These are phyloP conservation scores for Bovichtus diacanthus DNA, from an alignment of 2,797 vertebrate species.

Conservation along the genomic window DNA sequence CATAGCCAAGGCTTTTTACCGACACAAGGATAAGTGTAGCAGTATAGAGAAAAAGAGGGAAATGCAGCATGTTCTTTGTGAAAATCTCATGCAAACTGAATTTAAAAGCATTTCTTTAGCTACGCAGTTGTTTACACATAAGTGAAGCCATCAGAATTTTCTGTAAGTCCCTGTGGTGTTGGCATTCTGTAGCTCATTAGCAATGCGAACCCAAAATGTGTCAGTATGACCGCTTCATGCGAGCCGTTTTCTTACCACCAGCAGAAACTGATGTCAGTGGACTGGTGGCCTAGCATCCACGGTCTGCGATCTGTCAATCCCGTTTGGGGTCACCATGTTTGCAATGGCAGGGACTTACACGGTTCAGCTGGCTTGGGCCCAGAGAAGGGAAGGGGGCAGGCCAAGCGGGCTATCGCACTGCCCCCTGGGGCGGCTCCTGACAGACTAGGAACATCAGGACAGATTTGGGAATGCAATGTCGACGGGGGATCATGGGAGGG, in stretches of 20 bases:
- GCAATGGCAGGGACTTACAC: slow-evolving; percentile 88
- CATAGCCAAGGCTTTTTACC: slow-evolving; percentile 75
- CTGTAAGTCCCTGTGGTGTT: background rate
- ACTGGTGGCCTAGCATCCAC: slow-evolving; percentile 84
- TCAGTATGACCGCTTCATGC: slow-evolving; percentile 62
- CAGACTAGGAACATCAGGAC: slow-evolving; percentile 94
- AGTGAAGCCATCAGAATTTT: slow-evolving; percentile 18
- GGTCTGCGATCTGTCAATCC: slow-evolving; percentile 91
- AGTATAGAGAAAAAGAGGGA: slow-evolving; percentile 20
- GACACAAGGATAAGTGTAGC: slow-evolving; percentile 70
- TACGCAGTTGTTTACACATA: slow-evolving; percentile 52
- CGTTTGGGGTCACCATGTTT: slow-evolving; percentile 84
- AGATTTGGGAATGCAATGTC: slow-evolving; percentile 92
- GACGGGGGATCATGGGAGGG: slow-evolving; percentile 86
- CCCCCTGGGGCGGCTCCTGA: slow-evolving; percentile 90
- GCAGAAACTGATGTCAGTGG: slow-evolving; percentile 82
- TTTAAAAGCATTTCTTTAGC: slow-evolving; percentile 27
- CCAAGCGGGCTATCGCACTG: slow-evolving; percentile 77
- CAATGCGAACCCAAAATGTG: slow-evolving; percentile 35
- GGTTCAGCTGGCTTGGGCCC: slow-evolving; percentile 93
- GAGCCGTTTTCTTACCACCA: slow-evolving; percentile 73
- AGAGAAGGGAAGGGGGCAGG: slow-evolving; percentile 83
- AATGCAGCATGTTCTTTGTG: slow-evolving; percentile 31
- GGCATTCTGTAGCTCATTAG: slow-evolving; percentile 32
- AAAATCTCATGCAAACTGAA: slow-evolving; percentile 45